These are phyloP conservation scores for Erebia palarica DNA, from an alignment of 2,888 invertebrate species.

Conservation along the genomic window DNA sequence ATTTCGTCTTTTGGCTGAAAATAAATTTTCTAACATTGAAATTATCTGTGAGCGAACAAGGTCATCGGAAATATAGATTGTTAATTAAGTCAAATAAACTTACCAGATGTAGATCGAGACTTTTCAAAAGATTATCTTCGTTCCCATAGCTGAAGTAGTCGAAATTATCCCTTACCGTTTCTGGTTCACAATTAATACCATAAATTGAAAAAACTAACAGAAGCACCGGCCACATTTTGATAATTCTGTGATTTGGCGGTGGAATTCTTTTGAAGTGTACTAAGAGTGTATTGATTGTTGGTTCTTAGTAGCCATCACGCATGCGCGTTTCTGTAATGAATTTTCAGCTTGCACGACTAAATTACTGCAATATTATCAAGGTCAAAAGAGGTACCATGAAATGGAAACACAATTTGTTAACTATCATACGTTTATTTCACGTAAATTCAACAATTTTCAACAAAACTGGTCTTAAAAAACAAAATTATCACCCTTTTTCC, in stretches of 20 bases:
- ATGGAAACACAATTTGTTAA: constrained; percentile 51
- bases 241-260: constrained; percentile 55
- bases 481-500: constrained; percentile 28
- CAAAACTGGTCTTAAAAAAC: constrained; percentile 54
- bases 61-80: background rate
- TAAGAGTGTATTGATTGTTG: constrained; percentile 66
- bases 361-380: constrained; percentile 37
- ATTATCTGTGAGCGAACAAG: background rate
- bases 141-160: constrained; percentile 75
- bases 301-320: constrained; percentile 53
- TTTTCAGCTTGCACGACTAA: constrained; percentile 43
- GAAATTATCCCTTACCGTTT: constrained; percentile 73
- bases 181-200: constrained; percentile 69
- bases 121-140: constrained; percentile 69
- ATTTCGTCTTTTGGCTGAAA: constrained; percentile 76
- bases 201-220: constrained; percentile 52
- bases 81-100: constrained; percentile 40
- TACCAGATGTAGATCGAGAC: constrained; percentile 69
- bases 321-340: constrained; percentile 58
- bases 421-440: constrained; percentile 63
- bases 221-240: constrained; percentile 50
- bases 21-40: constrained; percentile 32
- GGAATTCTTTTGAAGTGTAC: constrained; percentile 53
- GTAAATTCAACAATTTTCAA: constrained; percentile 58
- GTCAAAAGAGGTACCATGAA: constrained; percentile 37